Evolutionary conservation across 2,888 invertebrate genomes (phyloP).

Genomic region (Carpatolechia fugitivella): DNA sequence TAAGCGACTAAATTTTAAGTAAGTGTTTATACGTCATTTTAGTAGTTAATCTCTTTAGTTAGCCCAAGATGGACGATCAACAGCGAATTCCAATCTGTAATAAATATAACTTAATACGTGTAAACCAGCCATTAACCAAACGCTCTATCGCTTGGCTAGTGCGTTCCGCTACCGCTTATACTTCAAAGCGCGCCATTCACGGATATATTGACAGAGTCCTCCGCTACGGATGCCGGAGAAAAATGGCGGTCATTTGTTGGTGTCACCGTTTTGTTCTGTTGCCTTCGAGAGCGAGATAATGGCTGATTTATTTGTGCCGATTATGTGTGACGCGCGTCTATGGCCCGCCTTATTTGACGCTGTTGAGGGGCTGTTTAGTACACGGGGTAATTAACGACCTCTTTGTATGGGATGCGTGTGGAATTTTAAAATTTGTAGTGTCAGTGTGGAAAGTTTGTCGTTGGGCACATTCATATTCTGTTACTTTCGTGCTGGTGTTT

Average conservation of each 20-base stretch:
- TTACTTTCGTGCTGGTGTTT: not conserved
- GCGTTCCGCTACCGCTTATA: constrained; percentile 23
- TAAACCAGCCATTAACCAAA: too few species aligned
- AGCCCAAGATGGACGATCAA: too few species aligned
- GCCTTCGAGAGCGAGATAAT: constrained; percentile 76
- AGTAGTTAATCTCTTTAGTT: too few species aligned
- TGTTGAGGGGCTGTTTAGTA: constrained; percentile 15
- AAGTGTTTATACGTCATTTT: too few species aligned
- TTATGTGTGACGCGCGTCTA: constrained; percentile 55
- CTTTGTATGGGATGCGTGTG: not conserved
- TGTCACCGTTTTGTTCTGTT: constrained; percentile 75
- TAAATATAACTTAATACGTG: too few species aligned
- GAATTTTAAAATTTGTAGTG: too few species aligned
- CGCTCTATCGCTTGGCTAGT: too few species aligned
- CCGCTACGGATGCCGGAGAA: constrained; percentile 70
- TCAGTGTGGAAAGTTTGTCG: too few species aligned
- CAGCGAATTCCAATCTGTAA: too few species aligned
- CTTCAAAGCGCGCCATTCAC: constrained; percentile 31
- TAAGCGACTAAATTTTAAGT: too few species aligned
- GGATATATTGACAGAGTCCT: constrained; percentile 78
- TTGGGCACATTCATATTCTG: not conserved
- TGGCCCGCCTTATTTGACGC: constrained; percentile 29
- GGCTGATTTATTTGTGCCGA: constrained; percentile 72
- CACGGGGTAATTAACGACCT: constrained; percentile 1
- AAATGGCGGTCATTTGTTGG: constrained; percentile 76